Percentiles rank a stretch among this genome's conserved stretches.
Conservation (phyloP, 2,113 vertebrate genomes). For the Dendrocopos noguchii region DNA sequence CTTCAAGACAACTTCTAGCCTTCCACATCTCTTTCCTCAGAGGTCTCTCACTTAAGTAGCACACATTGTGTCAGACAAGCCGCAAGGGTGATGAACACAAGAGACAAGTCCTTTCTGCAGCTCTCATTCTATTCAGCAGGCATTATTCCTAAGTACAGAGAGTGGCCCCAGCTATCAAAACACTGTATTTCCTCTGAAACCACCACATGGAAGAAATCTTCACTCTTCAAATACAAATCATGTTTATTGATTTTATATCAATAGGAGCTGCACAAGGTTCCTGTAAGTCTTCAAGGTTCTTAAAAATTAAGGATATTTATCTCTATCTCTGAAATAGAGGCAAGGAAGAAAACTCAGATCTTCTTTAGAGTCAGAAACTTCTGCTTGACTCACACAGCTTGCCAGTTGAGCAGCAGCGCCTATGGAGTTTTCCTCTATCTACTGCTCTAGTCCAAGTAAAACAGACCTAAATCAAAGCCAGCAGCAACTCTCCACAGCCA, state of each 20-base stretch:
- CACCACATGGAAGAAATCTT: background rate
- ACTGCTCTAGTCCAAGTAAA: background rate
- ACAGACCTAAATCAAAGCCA: background rate
- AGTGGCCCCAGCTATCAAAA: background rate
- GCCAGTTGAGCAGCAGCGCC: background rate
- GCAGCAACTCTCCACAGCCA: background rate
- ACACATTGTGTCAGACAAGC: background rate
- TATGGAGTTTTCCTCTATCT: background rate
- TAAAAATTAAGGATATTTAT: background rate
- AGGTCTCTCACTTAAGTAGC: background rate
- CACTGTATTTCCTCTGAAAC: background rate
- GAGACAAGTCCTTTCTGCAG: background rate
- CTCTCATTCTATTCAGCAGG: background rate
- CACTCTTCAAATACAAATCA: background rate
- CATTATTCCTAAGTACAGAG: background rate
- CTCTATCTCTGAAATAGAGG: slow-evolving; percentile 19
- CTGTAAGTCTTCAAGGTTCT: background rate
- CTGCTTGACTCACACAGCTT: slow-evolving; percentile 5
- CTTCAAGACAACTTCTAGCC: background rate
- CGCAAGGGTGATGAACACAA: background rate
- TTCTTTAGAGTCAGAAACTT: slow-evolving; percentile 43
- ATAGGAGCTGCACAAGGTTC: background rate
- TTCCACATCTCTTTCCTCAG: background rate
- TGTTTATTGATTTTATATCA: background rate
- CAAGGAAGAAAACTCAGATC: background rate